Conservation (phyloP, 2,797 vertebrate genomes). For the Siniperca obscura region DNA sequence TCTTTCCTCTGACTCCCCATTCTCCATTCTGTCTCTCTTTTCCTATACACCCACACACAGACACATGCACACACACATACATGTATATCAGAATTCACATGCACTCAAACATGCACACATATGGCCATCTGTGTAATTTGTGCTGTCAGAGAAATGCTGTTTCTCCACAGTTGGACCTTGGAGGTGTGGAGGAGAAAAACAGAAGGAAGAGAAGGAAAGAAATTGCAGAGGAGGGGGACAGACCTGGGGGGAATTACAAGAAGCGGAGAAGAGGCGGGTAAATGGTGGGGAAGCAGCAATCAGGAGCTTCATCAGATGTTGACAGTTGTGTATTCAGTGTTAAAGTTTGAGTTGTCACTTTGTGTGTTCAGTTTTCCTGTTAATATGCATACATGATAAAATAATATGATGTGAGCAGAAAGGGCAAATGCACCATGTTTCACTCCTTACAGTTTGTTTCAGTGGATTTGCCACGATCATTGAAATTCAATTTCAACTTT, state of each 20-base stretch:
- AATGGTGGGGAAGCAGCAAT: constrained; percentile 14
- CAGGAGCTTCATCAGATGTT: constrained; percentile 20
- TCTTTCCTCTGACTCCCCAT: not conserved
- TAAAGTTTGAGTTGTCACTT: not conserved
- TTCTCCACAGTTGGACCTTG: constrained; percentile 59
- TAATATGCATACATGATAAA: constrained; percentile 9
- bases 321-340: no score
- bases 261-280: constrained; percentile 32
- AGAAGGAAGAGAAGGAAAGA: constrained; percentile 42
- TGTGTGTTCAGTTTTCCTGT: not conserved
- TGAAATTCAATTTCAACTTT: not conserved
- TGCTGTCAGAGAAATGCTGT: constrained; percentile 69
- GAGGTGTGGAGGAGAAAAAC: constrained; percentile 52
- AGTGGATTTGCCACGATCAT: not conserved
- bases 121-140: constrained; percentile 55
- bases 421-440: not conserved
- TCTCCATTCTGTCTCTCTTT: not conserved
- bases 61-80: not conserved
- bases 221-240: constrained; percentile 21
- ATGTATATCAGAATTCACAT: not conserved
- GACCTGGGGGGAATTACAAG: constrained; percentile 33
- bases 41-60: constrained; percentile 2
- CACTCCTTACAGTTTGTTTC: not conserved
- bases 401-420: not conserved
- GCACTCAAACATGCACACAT: not conserved